Conservation (phyloP, 92 coral and sea anemone species). For the Diadumene lineata region DNA sequence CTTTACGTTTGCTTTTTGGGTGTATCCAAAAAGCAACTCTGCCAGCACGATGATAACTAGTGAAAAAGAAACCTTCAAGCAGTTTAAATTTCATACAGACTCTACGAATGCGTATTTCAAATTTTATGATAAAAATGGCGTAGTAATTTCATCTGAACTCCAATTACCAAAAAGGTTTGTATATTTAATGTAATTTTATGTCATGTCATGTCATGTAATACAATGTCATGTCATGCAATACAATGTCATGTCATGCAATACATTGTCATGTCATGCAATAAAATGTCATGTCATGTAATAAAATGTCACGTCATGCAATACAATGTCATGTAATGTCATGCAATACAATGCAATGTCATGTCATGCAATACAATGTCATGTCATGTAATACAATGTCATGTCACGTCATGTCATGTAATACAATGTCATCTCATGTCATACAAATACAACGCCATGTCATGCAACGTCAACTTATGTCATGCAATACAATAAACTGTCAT, state of each 20-base stretch:
- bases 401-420: background rate
- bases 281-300: background rate
- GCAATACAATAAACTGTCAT: too few relatives aligned
- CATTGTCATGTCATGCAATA: background rate
- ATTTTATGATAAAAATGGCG: background rate
- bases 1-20: constrained; percentile 21
- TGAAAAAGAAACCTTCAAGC: background rate
- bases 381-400: background rate
- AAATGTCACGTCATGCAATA: background rate
- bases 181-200: background rate
- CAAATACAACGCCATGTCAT: background rate
- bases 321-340: background rate
- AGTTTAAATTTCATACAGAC: background rate
- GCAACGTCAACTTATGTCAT: background rate
- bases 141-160: background rate
- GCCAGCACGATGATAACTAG: background rate
- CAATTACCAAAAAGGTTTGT: background rate
- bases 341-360: background rate
- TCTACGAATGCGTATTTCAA: background rate
- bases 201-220: background rate
- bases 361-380: background rate
- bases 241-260: background rate
- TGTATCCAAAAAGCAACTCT: background rate
- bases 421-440: background rate
- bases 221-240: background rate